These are phyloP conservation scores for Spisula subtruncata DNA, from an alignment of 2,888 invertebrate species.

Conservation along the genomic window DNA sequence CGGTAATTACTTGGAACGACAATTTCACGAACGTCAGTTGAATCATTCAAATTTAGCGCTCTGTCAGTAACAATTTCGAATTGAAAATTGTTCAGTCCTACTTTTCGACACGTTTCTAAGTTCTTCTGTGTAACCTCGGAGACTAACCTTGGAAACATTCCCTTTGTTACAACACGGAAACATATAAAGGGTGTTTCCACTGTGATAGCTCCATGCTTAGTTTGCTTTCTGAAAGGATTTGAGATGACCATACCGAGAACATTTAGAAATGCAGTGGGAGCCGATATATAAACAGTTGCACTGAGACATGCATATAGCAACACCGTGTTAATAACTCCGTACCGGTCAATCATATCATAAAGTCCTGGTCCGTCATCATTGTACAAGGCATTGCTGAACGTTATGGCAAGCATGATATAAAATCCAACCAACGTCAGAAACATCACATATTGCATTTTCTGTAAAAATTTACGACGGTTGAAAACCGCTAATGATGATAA, in stretches of 20 bases:
- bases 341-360: background rate
- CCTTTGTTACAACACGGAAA: conserved; percentile 64
- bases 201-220: background rate
- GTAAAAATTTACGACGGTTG: background rate
- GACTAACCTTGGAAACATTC: conserved; percentile 44
- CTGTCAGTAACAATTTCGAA: conserved; percentile 67
- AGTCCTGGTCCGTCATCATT: conserved; percentile 8
- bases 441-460: background rate
- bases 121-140: conserved; percentile 57
- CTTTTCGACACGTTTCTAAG: conserved; percentile 56
- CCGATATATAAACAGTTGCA: background rate
- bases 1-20: conserved; percentile 52
- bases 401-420: background rate
- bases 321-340: background rate
- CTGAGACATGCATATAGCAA: conserved; percentile 1
- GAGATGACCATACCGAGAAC: background rate
- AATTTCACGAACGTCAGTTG: conserved; percentile 42
- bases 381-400: background rate
- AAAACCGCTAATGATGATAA: background rate
- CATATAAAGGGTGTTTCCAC: conserved; percentile 71
- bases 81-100: conserved; percentile 74
- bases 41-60: background rate
- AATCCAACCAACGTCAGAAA: conserved; percentile 1
- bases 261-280: conserved; percentile 1
- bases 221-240: conserved; percentile 27